These are phyloP conservation scores for Oreochromis aureus DNA, from an alignment of 2,113 vertebrate species.

Conservation along the genomic window DNA sequence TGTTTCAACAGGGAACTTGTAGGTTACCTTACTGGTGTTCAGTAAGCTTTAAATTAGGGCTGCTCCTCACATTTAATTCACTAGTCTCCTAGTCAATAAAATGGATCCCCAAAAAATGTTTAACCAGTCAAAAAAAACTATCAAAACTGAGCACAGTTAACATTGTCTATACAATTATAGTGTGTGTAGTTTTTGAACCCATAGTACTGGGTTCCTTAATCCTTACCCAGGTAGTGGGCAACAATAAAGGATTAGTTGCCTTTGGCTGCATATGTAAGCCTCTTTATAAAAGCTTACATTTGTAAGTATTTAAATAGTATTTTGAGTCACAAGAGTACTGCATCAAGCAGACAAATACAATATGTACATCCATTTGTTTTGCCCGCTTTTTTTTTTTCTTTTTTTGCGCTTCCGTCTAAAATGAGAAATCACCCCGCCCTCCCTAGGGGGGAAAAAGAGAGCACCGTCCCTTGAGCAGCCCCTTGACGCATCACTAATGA, in stretches of 20 bases:
- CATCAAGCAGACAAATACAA: not conserved
- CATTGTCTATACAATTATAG: not conserved
- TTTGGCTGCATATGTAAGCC: not conserved
- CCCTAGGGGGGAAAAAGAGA: not conserved
- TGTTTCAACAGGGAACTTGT: not conserved
- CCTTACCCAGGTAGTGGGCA: not conserved
- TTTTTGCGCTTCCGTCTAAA: not conserved
- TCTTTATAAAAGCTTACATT: not conserved
- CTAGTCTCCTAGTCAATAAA: not conserved
- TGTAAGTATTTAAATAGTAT: not conserved
- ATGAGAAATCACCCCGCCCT: not conserved
- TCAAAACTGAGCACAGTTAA: not conserved
- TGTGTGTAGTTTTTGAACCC: not conserved
- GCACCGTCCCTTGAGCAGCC: not conserved
- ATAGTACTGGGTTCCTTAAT: not conserved
- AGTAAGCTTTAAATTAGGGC: not conserved
- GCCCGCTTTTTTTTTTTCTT: not conserved
- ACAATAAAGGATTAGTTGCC: not conserved
- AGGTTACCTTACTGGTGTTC: not conserved
- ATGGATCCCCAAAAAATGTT: not conserved
- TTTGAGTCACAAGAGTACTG: not conserved
- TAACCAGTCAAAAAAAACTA: not conserved
- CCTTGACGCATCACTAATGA: constrained; percentile 54
- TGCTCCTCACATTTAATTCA: not conserved
- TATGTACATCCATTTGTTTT: not conserved